These are phyloP conservation scores for Sminthurinus signatus DNA, from an alignment of 1,140 invertebrate genomes.

Conservation along the genomic window DNA sequence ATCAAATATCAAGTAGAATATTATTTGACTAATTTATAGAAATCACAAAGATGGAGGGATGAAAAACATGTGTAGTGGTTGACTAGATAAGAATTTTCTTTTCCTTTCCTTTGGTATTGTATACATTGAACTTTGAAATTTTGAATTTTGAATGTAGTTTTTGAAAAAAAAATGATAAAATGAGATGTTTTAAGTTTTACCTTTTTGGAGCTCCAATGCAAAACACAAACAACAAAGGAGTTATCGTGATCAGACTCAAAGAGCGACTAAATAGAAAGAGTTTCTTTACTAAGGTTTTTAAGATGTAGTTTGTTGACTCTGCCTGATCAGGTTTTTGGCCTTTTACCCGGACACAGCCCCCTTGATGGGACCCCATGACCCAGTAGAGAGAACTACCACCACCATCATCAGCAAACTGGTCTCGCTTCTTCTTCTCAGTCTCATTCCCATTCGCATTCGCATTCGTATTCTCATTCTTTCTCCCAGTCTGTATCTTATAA, in stretches of 20 bases:
- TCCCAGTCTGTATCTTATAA: too few species aligned
- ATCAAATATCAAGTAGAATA: too few species aligned
- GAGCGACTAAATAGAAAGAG: conserved; percentile 36
- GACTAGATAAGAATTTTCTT: too few species aligned
- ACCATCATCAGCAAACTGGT: conserved; percentile 30
- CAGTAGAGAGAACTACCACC: too few species aligned
- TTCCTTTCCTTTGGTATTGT: too few species aligned
- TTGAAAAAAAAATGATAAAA: not conserved
- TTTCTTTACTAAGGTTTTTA: conserved; percentile 42
- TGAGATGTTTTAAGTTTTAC: conserved; percentile 3
- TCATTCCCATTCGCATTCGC: conserved; percentile 2
- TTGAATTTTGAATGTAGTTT: too few species aligned
- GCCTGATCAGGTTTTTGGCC: conserved; percentile 36
- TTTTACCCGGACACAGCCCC: conserved; percentile 41
- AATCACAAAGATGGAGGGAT: too few species aligned
- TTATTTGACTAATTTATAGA: too few species aligned
- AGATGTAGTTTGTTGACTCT: conserved; percentile 42
- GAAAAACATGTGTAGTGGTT: too few species aligned
- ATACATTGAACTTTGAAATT: too few species aligned
- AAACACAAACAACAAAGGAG: conserved; percentile 27
- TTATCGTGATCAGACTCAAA: conserved; percentile 24
- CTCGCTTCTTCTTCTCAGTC: conserved; percentile 8
- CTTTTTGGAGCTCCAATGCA: conserved; percentile 22
- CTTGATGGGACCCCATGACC: conserved; percentile 41
- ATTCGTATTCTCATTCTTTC: not conserved